Conservation (phyloP, 2,888 invertebrate species). For the Ecliptopera silaceata region DNA sequence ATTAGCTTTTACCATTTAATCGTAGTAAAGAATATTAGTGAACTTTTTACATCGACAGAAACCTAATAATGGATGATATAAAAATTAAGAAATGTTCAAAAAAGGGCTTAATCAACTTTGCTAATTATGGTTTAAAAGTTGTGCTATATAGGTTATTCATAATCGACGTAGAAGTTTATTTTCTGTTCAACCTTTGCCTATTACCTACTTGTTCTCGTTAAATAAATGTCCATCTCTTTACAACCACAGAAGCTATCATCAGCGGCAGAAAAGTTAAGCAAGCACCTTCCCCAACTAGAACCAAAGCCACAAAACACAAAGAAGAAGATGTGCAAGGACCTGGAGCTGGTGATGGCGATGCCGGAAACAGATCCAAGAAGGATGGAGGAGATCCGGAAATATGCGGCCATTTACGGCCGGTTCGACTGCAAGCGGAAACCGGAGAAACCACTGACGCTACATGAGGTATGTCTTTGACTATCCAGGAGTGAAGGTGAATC, state of each 20-base stretch:
- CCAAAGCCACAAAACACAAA: constrained; percentile 95
- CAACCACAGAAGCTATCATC: constrained; percentile 86
- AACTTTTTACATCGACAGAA: no score
- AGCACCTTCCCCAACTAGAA: constrained; percentile 92
- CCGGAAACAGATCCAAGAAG: constrained; percentile 92
- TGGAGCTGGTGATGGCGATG: constrained; percentile 96
- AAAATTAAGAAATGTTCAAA: no score
- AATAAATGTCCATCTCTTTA: not conserved
- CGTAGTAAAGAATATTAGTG: no score
- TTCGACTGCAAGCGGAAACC: constrained; percentile 98
- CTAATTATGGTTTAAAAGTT: no score
- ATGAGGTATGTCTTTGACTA: constrained; percentile 87
- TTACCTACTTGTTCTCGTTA: not conserved
- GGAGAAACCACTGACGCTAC: constrained; percentile 97
- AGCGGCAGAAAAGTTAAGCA: constrained; percentile 92
- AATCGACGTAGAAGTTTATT: no score
- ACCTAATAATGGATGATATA: no score
- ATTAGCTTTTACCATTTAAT: not conserved
- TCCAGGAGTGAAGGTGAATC: no score
- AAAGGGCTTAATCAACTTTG: no score
- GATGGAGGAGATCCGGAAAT: constrained; percentile 97
- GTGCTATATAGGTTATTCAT: no score
- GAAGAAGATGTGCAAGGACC: constrained; percentile 95
- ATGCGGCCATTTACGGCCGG: constrained; percentile 98
- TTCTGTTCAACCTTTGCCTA: no score